phyloP scores from a whole-genome alignment of 1,140 invertebrate genomes.

The Ectropis grisescens region DNA sequence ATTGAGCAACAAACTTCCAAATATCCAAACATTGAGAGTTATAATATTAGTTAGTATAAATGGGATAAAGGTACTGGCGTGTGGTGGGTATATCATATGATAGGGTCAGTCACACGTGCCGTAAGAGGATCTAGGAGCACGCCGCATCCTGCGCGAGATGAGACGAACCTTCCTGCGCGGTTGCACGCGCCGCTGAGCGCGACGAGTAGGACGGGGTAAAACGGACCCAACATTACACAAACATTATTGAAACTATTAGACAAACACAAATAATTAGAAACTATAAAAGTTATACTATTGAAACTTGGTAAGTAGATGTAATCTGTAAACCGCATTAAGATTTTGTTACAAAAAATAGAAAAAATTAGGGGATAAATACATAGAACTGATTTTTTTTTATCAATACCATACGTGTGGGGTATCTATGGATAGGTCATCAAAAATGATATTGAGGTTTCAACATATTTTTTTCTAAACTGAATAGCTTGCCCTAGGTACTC shows the following conservation, averaged over 20 bases:
- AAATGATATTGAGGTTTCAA: too few species aligned
- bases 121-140: conserved; percentile 4
- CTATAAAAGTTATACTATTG: too few species aligned
- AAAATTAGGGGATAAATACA: not conserved
- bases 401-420: too few species aligned
- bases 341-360: not conserved
- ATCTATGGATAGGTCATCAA: too few species aligned
- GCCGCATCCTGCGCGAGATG: conserved; percentile 63
- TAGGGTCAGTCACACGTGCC: conserved; percentile 11
- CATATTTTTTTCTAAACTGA: too few species aligned
- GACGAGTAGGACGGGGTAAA: conserved; percentile 23
- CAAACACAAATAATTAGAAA: too few species aligned
- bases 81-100: conserved; percentile 1
- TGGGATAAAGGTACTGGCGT: too few species aligned
- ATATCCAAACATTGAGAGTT: too few species aligned
- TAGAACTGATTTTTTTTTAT: not conserved
- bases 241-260: conserved; percentile 2
- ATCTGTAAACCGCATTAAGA: too few species aligned
- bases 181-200: conserved; percentile 62
- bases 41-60: not conserved
- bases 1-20: too few species aligned
- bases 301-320: too few species aligned
- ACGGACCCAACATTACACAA: conserved; percentile 1
- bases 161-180: conserved; percentile 63
- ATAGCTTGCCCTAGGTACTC: too few species aligned